These are phyloP conservation scores for Phaedon cochleariae DNA, from an alignment of 2,888 invertebrate species.

Conservation along the genomic window DNA sequence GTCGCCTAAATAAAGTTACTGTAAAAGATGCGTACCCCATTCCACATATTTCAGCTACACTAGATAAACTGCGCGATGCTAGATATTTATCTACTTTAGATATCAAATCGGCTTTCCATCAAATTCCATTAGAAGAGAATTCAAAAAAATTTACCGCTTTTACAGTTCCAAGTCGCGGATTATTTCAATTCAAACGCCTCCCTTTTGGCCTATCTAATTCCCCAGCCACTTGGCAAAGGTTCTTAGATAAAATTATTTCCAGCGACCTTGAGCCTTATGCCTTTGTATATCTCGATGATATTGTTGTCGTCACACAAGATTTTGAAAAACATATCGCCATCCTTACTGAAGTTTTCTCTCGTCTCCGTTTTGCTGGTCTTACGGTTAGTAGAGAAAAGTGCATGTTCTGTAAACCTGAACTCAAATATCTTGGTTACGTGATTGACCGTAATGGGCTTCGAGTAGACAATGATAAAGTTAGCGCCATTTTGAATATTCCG, in stretches of 20 bases:
- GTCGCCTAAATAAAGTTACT: neutral
- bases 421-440: slow-evolving; percentile 26
- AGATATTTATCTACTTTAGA: slow-evolving; percentile 25
- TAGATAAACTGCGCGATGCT: slow-evolving; percentile 4
- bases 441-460: slow-evolving; percentile 12
- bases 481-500: slow-evolving; percentile 23
- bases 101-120: slow-evolving; percentile 15
- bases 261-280: slow-evolving; percentile 25
- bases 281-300: slow-evolving; percentile 28
- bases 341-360: slow-evolving; percentile 9
- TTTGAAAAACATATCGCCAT: slow-evolving; percentile 12
- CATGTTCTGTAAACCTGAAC: slow-evolving; percentile 26
- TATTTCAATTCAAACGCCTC: slow-evolving; percentile 40
- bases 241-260: no score
- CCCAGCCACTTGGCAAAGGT: slow-evolving; percentile 8
- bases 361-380: slow-evolving; percentile 15
- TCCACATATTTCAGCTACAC: slow-evolving; percentile 16
- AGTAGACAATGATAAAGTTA: slow-evolving; percentile 26
- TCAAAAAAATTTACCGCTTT: neutral
- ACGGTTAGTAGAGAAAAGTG: slow-evolving; percentile 31
- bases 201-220: slow-evolving; percentile 38
- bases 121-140: neutral
- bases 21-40: neutral
- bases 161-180: slow-evolving; percentile 40
- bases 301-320: slow-evolving; percentile 13